Percentiles rank a stretch among this genome's conserved stretches.
Evolutionary conservation across 2,797 vertebrate species (phyloP).

Genomic region (Luscinia megarhynchos): DNA sequence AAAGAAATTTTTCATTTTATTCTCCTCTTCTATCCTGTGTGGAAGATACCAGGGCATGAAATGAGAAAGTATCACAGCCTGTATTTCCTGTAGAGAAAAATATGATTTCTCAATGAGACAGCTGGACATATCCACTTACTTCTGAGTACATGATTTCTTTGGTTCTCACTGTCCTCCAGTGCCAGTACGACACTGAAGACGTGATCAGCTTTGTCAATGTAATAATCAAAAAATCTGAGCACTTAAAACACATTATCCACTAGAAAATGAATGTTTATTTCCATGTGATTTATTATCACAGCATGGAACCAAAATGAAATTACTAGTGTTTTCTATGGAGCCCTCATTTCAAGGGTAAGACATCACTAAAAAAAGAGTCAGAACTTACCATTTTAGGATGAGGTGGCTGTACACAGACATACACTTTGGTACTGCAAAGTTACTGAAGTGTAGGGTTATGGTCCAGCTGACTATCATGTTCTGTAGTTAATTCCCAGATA

Average conservation of each 20-base stretch:
- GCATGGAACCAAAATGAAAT: neutral
- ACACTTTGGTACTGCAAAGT: neutral
- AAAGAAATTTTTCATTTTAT: neutral
- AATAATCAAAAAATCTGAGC: neutral
- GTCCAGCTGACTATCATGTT: neutral
- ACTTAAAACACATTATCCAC: neutral
- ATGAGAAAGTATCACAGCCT: neutral
- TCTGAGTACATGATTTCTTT: neutral
- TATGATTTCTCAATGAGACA: neutral
- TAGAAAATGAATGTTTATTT: neutral
- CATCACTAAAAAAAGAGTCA: neutral
- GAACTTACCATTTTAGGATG: neutral
- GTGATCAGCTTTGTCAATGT: neutral
- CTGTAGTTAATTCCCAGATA: neutral
- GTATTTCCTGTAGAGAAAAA: neutral
- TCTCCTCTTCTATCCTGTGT: neutral
- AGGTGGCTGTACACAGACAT: neutral
- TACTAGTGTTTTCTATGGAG: neutral
- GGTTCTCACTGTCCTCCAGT: neutral
- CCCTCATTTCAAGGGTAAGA: neutral
- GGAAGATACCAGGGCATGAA: neutral
- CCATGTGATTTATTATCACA: neutral
- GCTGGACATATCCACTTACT: neutral
- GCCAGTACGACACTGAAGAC: neutral
- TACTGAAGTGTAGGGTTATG: neutral